Evolutionary conservation across 2,888 invertebrate species (phyloP).

Genomic region (Hoplodrina blanda): DNA sequence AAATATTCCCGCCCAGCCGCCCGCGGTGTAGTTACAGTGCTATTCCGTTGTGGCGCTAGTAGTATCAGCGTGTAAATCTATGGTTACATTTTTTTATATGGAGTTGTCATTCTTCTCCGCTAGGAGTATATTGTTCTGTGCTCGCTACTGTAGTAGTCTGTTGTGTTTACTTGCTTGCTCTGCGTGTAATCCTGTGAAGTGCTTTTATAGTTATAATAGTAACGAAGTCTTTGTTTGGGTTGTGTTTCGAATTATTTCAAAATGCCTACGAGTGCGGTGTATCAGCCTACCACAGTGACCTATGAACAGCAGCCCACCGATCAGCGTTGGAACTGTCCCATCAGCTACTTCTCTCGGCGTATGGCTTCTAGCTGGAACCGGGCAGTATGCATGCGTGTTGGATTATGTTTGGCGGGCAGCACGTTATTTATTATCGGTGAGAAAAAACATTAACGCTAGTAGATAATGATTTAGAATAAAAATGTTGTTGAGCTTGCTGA

Average conservation of each 20-base stretch:
- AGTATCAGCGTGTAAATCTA: too few relatives aligned
- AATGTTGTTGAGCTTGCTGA: slow-evolving; percentile 14
- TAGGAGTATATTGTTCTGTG: too few relatives aligned
- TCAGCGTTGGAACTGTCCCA: slow-evolving; percentile 90
- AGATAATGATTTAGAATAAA: background rate
- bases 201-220: slow-evolving; percentile 42
- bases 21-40: too few relatives aligned
- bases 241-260: slow-evolving; percentile 70
- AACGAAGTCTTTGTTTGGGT: slow-evolving; percentile 60
- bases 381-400: slow-evolving; percentile 83
- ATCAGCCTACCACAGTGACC: slow-evolving; percentile 95
- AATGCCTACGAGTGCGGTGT: slow-evolving; percentile 94
- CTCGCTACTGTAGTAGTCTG: slow-evolving; percentile 36
- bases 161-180: slow-evolving; percentile 63
- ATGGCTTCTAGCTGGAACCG: slow-evolving; percentile 88
- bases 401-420: slow-evolving; percentile 84
- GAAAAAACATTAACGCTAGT: slow-evolving; percentile 52
- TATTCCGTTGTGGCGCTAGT: too few relatives aligned
- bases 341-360: slow-evolving; percentile 89
- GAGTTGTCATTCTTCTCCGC: too few relatives aligned
- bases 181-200: slow-evolving; percentile 60
- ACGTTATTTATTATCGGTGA: slow-evolving; percentile 85
- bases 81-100: too few relatives aligned
- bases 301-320: slow-evolving; percentile 92
- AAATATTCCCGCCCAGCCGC: too few relatives aligned